Base-by-base conservation (phyloP, 2,797 vertebrate species). In the Phataginus tricuspis region DNA sequence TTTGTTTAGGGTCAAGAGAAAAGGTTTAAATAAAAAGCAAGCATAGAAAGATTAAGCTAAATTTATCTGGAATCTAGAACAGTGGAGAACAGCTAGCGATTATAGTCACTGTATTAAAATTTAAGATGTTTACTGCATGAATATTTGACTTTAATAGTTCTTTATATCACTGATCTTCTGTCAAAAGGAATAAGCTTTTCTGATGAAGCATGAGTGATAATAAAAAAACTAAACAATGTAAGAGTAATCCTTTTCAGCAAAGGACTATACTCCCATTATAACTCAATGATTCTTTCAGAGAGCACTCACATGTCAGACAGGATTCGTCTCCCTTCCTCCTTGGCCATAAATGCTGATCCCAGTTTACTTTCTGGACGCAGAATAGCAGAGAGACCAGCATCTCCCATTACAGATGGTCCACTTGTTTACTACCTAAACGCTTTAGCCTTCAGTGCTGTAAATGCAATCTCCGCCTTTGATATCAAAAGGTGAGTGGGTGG, bases 11-110 rank as follows among this genome's bases (percentile, higher is more conserved):
- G 53, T 78, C 80, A 53, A 94, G n/a, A 89, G 57, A 45, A 77
- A 86, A 75, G 19, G 23, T 78, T 80, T 64, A 87, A 55, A 72
- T 80, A 66, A 93, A 93, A 90, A 92, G 27, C 39, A 59, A 91
- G 15, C 59, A n/a, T 57, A 64, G 57, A 66, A 89, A 71, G 49
- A 53, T 53, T 18, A 66, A 23, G 55, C n/a, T 87, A 85, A 93
- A 74, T 57, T 80, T 55, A 66, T 59, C 21, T 45, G 27, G 27
- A 63, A 64, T 57, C 79, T 53, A 80, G 34, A 86, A 57, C 9
- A 83, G 72, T 2, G 10, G 4, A 66, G 39, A 34, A 75, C 4
- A 69, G n/a, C 5, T 51, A 68, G 19, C 57, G 57, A 42, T 51
- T 64, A 92, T 4, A 53, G 69, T 69, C 85, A 63, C 19, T 57